phyloP scores from a whole-genome alignment of 2,113 vertebrate genomes.

The Pavo muticus region DNA sequence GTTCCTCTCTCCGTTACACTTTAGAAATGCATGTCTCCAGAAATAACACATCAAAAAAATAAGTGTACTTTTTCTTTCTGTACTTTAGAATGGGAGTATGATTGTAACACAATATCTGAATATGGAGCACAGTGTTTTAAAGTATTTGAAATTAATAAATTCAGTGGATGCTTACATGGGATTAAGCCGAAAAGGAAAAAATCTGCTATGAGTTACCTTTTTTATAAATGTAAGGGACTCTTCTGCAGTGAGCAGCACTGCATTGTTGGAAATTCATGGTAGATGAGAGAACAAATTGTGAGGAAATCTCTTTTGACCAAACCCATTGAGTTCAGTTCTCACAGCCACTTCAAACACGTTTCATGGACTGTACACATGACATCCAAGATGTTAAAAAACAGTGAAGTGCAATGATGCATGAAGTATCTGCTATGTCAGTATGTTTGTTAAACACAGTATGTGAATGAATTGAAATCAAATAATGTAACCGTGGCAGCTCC shows the following conservation, averaged over 20 bases:
- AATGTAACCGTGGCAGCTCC: neutral
- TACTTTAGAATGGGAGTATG: neutral
- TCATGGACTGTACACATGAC: fast-evolving
- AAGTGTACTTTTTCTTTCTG: neutral
- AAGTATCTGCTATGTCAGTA: neutral
- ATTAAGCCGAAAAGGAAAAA: conserved; percentile 8
- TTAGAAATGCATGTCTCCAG: neutral
- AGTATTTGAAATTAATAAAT: neutral
- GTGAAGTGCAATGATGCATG: neutral
- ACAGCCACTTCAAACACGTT: conserved; percentile 1
- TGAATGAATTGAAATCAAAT: neutral
- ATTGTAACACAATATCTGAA: neutral
- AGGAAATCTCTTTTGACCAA: neutral
- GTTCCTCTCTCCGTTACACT: neutral
- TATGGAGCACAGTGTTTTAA: neutral
- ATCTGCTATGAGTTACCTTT: neutral
- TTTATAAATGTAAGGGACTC: neutral
- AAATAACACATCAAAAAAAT: neutral
- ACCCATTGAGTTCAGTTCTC: neutral
- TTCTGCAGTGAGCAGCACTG: neutral
- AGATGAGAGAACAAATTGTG: neutral
- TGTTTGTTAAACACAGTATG: neutral
- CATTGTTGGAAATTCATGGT: neutral
- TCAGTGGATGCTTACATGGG: neutral
- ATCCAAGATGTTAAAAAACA: neutral